Percentiles rank a stretch among this genome's conserved stretches.
phyloP scores from a whole-genome alignment of 2,113 vertebrate genomes.

The Pterocles burchelli region DNA sequence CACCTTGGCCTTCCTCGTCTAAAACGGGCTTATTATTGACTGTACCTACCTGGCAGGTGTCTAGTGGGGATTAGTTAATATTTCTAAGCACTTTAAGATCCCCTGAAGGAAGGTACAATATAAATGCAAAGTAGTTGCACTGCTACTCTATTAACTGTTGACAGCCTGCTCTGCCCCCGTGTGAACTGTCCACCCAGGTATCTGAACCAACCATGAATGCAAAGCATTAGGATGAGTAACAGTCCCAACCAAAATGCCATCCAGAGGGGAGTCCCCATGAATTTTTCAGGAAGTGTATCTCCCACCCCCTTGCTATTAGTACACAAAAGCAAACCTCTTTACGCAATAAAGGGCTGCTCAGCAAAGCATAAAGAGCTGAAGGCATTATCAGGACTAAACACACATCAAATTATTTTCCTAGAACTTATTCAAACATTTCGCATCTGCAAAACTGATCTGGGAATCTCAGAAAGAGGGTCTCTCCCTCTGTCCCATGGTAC shows the following conservation, averaged over 20 bases:
- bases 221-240: not conserved
- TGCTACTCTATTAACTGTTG: conserved; percentile 35
- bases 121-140: conserved; percentile 51
- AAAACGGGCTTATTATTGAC: conserved; percentile 47
- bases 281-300: not conserved
- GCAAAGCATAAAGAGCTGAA: not conserved
- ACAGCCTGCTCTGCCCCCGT: not conserved
- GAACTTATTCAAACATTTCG: not conserved
- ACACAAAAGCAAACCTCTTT: not conserved
- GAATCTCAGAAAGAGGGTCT: not conserved
- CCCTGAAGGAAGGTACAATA: conserved; percentile 57
- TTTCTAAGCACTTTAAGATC: conserved; percentile 46
- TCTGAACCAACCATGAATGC: not conserved
- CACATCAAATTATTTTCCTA: not conserved
- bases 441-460: not conserved
- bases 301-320: not conserved
- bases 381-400: not conserved
- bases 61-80: conserved; percentile 49
- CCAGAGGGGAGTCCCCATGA: not conserved
- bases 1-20: conserved; percentile 31
- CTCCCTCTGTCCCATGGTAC: not conserved
- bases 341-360: not conserved
- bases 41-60: conserved; percentile 13
- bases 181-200: not conserved
- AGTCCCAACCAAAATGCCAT: not conserved